Base-by-base conservation (phyloP, 2,113 vertebrate genomes). In the Lethenteron camtschaticum region DNA sequence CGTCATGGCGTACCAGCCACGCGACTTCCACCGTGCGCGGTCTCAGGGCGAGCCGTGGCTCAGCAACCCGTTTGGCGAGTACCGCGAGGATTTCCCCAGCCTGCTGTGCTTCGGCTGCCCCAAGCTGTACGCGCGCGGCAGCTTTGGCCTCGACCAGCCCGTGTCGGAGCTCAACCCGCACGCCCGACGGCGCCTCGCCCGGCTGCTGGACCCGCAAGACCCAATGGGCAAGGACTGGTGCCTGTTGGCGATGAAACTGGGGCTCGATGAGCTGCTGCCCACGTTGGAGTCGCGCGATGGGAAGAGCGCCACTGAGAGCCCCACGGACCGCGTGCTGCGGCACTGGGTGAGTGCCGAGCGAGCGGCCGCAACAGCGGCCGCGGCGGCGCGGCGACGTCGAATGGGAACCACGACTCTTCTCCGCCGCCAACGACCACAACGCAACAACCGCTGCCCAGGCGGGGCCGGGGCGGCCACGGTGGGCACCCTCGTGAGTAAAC, bases 181-280 rank as follows among this genome's bases (percentile, higher is more conserved):
- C 75, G 87, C 85, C 5, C 85, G 85, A 71, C 81, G 94, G 73
- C 95, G 92, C 76, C 81, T 99, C 7, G 86, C 89, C 71, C 85
- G 90, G 72, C 82, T 99, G 79, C 79, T 99, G 76, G 92, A 99
- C 82, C 88, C 87, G 0, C 92, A 87, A 0, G 94, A 99, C 75
- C 86, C 92, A 55, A 83, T 96, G 78, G 94, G 94, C 68, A 99
- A 99, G 77, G 94, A 96, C 73, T 99, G 94, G 90, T 99, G 92
- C 79, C 86, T 99, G 78, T 82, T 99, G 55, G 94, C 94, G 75
- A 99, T 95, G 89, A 96, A 96, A 80, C 78, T 99, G 69, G 89
- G 90, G 72, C 88, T 96, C 66, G 85, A 85, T 1, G 89, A 96
- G 5, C 79, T 99, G 69, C 89, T 95, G 76, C 91, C 94, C 71